Evolutionary conservation across 2,888 invertebrate genomes (phyloP).

Genomic region (Seira musarum): DNA sequence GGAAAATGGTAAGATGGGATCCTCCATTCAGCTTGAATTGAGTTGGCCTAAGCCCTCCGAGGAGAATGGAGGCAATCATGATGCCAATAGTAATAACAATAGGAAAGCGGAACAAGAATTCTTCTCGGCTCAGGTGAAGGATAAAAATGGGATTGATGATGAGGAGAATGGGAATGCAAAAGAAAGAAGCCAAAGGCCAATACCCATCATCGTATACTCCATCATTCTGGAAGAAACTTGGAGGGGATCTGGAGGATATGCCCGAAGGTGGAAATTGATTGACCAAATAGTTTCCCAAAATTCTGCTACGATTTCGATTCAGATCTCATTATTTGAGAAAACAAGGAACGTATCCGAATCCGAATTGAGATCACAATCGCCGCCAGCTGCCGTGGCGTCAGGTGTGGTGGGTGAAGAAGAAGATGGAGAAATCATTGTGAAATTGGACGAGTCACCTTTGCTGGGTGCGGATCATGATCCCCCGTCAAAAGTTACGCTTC

Average conservation of each 20-base stretch:
- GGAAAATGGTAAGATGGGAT: slow-evolving; percentile 14
- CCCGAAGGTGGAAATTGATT: slow-evolving; percentile 60
- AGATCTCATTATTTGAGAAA: slow-evolving; percentile 57
- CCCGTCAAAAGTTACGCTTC: slow-evolving; percentile 46
- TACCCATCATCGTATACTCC: slow-evolving; percentile 32
- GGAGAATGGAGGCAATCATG: not conserved
- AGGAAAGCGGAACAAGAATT: slow-evolving; percentile 43
- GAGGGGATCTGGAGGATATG: slow-evolving; percentile 30
- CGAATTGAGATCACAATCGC: not conserved
- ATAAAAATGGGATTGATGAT: slow-evolving; percentile 47
- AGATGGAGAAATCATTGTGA: slow-evolving; percentile 18
- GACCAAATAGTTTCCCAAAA: slow-evolving; percentile 53
- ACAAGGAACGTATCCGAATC: slow-evolving; percentile 13
- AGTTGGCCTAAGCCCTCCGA: slow-evolving; percentile 51
- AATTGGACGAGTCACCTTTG: slow-evolving; percentile 10
- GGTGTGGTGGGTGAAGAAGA: slow-evolving; percentile 26
- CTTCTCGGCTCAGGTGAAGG: slow-evolving; percentile 51
- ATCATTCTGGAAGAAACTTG: slow-evolving; percentile 52
- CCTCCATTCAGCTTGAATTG: slow-evolving; percentile 27
- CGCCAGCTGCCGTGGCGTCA: slow-evolving; percentile 17
- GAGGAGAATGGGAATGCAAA: slow-evolving; percentile 24
- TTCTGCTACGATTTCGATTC: slow-evolving; percentile 40
- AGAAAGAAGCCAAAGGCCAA: slow-evolving; percentile 19
- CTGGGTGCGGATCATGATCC: slow-evolving; percentile 38
- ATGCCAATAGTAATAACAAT: slow-evolving; percentile 39